Percentiles rank a stretch among this genome's conserved stretches.
Conservation (phyloP, 2,888 invertebrate species). For the Slavum lentiscoides region DNA sequence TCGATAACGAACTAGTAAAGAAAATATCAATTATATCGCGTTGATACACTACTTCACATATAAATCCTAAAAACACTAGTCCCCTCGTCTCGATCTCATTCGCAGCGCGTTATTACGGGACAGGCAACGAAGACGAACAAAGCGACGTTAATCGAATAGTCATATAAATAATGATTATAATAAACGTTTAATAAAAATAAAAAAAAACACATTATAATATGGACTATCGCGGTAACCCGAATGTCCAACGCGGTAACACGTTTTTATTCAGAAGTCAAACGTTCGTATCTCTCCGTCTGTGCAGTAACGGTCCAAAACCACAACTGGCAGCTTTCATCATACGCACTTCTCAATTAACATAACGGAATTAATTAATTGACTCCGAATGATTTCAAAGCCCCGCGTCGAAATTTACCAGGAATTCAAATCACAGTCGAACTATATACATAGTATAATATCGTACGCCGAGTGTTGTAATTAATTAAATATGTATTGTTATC, state of each 20-base stretch:
- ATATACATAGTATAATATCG: neutral
- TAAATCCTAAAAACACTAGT: neutral
- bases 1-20: too few relatives aligned
- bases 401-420: neutral
- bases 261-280: neutral
- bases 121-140: neutral
- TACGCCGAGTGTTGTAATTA: too few relatives aligned
- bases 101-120: neutral
- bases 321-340: conserved; percentile 3
- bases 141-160: neutral
- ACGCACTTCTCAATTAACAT: conserved; percentile 21
- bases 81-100: neutral
- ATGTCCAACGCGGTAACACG: neutral
- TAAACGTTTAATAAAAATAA: neutral
- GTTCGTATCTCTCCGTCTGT: neutral
- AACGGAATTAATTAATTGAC: conserved; percentile 17
- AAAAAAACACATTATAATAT: neutral
- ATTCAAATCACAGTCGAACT: neutral
- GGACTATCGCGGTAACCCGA: neutral
- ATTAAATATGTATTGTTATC: too few relatives aligned
- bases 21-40: neutral
- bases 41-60: neutral
- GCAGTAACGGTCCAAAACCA: neutral
- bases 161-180: conserved; percentile 7
- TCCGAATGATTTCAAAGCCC: conserved; percentile 13